Conservation (phyloP, 1,140 invertebrate species). For the Drosophila rufa region DNA sequence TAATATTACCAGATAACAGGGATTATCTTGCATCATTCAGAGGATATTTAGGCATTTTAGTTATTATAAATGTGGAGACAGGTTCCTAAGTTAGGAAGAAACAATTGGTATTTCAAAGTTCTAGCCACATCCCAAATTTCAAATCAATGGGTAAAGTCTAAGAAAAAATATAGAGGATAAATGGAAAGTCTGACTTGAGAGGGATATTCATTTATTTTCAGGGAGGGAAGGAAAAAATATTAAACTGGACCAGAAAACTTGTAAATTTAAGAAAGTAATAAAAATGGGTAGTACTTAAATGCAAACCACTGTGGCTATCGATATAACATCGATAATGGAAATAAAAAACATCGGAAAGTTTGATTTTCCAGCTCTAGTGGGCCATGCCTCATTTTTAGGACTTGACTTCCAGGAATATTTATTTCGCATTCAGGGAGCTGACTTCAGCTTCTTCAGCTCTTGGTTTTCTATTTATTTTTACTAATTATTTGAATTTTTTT, state of each 20-base stretch:
- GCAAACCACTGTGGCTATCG: background rate
- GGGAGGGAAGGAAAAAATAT: too few relatives aligned
- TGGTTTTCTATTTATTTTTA: background rate
- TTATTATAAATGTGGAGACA: background rate
- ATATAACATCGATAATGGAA: background rate
- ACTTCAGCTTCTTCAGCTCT: background rate
- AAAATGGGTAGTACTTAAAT: too few relatives aligned
- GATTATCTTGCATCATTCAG: too few relatives aligned
- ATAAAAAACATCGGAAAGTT: background rate
- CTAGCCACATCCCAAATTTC: background rate
- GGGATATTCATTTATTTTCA: too few relatives aligned
- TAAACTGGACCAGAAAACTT: too few relatives aligned
- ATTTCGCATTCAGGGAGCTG: background rate
- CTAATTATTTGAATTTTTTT: too few relatives aligned
- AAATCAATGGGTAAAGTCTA: background rate
- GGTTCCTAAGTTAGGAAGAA: background rate
- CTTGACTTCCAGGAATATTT: background rate
- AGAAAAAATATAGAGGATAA: too few relatives aligned
- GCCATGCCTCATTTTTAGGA: background rate
- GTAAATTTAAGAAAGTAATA: too few relatives aligned
- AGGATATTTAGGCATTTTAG: background rate
- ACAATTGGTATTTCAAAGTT: background rate
- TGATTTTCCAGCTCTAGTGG: background rate
- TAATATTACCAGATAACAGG: too few relatives aligned
- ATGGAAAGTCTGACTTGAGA: too few relatives aligned